Evolutionary conservation across 2,797 vertebrate species (phyloP), one percentile per base, ranked within the genome.

Genomic region (Kryptolebias ocellatus): DNA sequence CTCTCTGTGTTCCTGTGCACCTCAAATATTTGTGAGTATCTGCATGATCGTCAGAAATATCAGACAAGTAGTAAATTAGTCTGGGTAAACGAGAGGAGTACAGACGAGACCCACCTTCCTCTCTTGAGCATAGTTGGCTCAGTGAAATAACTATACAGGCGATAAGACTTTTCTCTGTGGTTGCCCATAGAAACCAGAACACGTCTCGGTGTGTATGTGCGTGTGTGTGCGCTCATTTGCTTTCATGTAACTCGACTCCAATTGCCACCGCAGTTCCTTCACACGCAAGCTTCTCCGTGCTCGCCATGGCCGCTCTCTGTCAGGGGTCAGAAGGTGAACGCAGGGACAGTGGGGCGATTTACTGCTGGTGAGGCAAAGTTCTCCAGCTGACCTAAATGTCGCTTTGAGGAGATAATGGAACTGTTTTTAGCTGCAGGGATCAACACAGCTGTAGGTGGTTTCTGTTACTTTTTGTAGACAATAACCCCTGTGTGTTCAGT

Each of bases 211-310:
- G 3, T 63, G 45, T 16, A 5, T 29, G 42, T 4, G 9, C 29
- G 53, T n/a, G 11, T 52, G 31, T 55, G 28, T 9, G 28, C 20
- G 52, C 18, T 2, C 24, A 42, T 72, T 61, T 53, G 51, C 5
- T 24, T 79, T 11, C 14, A 18, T 1, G 66, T 74, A 86, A 90
- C 76, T 58, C 3, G 49, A 90, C 61, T 61, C 71, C 60, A 46
- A 55, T 31, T 28, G 14, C 53, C 20, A 42, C 14, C 56, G 47
- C 9, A 2, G 58, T 60, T 67, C 51, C 64, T 46, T 72, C 68
- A 18, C 73, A 47, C 12, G 15, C 37, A 52, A 37, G 24, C 49
- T 50, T 52, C 46, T 64, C 61, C 64, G 10, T 46, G 12, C 18
- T 17, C 37, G 64, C 70, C 49, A 50, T 49, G 57, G 46, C 60